phyloP scores from a whole-genome alignment of 2,888 invertebrate species.

The Drosophila fungiperda region DNA sequence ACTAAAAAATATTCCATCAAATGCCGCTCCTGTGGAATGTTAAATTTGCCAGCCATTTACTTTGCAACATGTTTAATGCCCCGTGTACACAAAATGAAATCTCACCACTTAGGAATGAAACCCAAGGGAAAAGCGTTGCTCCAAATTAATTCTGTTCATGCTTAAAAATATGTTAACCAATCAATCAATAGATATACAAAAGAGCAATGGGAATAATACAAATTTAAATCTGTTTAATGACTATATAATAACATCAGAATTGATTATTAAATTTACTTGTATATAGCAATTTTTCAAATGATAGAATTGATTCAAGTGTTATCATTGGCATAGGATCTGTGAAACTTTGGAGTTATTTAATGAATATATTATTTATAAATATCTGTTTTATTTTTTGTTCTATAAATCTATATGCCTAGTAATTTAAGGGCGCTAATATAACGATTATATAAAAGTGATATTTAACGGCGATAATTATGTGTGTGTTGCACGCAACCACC shows the following conservation, averaged over 20 bases:
- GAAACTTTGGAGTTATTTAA: background rate
- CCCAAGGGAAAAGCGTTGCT: background rate
- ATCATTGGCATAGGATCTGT: too few relatives aligned
- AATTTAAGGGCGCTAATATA: background rate
- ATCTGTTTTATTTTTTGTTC: background rate
- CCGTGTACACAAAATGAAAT: conserved; percentile 6
- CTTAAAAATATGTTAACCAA: background rate
- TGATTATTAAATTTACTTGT: background rate
- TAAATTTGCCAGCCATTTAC: conserved; percentile 38
- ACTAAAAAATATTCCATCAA: too few relatives aligned
- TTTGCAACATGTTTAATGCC: conserved; percentile 11
- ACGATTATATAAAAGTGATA: too few relatives aligned
- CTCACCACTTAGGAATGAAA: background rate
- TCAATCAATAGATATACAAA: background rate
- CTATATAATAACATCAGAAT: background rate
- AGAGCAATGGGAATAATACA: background rate
- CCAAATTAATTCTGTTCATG: background rate
- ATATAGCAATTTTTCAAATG: background rate
- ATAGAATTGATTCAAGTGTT: background rate
- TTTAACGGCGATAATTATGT: background rate
- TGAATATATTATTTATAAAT: background rate
- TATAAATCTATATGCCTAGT: background rate
- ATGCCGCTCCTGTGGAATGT: conserved; percentile 53
- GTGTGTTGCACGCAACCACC: conserved; percentile 13
- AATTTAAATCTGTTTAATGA: background rate